Evolutionary conservation across 2,113 vertebrate genomes (phyloP).

Genomic region (Aleadryas rufinucha): DNA sequence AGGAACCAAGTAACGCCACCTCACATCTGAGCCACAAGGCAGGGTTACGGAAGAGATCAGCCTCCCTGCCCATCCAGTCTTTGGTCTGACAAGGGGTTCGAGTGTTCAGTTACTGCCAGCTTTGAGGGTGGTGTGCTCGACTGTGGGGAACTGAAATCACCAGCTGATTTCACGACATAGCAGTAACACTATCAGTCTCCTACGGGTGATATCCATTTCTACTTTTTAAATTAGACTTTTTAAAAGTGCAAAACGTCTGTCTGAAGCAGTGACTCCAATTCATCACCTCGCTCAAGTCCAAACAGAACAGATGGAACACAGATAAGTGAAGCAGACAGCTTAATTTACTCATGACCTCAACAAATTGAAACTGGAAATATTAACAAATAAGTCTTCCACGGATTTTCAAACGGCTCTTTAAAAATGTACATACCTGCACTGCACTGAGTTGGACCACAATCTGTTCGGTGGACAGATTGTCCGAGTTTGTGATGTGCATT

Average conservation of each 20-base stretch:
- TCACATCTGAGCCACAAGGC: neutral
- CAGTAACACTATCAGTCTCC: neutral
- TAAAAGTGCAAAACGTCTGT: neutral
- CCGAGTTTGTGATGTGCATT: slow-evolving; percentile 1
- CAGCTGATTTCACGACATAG: neutral
- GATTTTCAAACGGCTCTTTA: neutral
- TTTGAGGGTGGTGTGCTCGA: neutral
- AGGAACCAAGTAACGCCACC: neutral
- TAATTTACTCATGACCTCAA: slow-evolving; percentile 49
- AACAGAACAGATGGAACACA: slow-evolving; percentile 65
- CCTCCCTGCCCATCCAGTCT: neutral
- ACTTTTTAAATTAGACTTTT: neutral
- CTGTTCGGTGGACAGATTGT: slow-evolving; percentile 1
- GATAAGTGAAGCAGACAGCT: slow-evolving; percentile 56
- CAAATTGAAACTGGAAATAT: slow-evolving; percentile 29
- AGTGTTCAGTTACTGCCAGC: neutral
- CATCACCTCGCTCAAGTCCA: neutral
- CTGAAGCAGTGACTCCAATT: slow-evolving; percentile 18
- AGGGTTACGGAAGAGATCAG: neutral
- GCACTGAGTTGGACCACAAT: neutral
- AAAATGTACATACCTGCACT: slow-evolving; percentile 46
- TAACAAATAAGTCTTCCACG: neutral
- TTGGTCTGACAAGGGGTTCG: neutral
- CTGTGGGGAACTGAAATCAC: neutral
- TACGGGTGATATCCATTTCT: neutral